These are phyloP conservation scores for Xiphydria camelus DNA, from an alignment of 2,888 invertebrate genomes.

Conservation along the genomic window DNA sequence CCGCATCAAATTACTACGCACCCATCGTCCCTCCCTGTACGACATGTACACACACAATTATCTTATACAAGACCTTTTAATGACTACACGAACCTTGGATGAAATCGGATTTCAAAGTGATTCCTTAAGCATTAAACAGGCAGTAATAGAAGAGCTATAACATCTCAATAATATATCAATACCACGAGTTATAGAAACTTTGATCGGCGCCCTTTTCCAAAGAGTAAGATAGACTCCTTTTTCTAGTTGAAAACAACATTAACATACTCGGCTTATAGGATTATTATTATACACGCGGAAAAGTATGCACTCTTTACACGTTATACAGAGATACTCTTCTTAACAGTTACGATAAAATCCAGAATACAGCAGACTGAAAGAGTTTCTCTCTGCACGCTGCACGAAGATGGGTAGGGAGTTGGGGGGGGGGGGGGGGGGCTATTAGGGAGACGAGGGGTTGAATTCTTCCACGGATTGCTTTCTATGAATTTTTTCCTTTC, in stretches of 20 bases:
- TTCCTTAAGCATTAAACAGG: constrained; percentile 36
- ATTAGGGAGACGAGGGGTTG: too few species aligned
- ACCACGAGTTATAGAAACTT: constrained; percentile 35
- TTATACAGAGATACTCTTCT: constrained; percentile 42
- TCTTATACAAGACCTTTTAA: too few species aligned
- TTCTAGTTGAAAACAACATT: constrained; percentile 15
- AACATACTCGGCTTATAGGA: constrained; percentile 14
- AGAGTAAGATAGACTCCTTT: constrained; percentile 24
- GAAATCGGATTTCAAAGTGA: constrained; percentile 31
- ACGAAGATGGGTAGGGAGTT: too few species aligned
- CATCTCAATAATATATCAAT: constrained; percentile 33
- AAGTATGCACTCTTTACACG: constrained; percentile 41
- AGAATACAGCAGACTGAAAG: constrained; percentile 34
- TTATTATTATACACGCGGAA: constrained; percentile 39
- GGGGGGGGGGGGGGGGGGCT: too few species aligned
- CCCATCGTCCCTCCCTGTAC: too few species aligned
- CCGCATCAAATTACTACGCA: too few species aligned
- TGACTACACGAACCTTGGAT: constrained; percentile 28
- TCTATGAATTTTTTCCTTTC: too few species aligned
- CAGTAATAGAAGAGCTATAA: constrained; percentile 39
- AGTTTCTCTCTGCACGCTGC: too few species aligned
- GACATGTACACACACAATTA: too few species aligned
- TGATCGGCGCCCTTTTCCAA: constrained; percentile 34
- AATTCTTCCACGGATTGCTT: neutral
- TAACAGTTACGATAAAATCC: constrained; percentile 34